Evolutionary conservation across 2,113 vertebrate genomes (phyloP), one percentile per base, ranked within the genome.

Genomic region (Camelus bactrianus): DNA sequence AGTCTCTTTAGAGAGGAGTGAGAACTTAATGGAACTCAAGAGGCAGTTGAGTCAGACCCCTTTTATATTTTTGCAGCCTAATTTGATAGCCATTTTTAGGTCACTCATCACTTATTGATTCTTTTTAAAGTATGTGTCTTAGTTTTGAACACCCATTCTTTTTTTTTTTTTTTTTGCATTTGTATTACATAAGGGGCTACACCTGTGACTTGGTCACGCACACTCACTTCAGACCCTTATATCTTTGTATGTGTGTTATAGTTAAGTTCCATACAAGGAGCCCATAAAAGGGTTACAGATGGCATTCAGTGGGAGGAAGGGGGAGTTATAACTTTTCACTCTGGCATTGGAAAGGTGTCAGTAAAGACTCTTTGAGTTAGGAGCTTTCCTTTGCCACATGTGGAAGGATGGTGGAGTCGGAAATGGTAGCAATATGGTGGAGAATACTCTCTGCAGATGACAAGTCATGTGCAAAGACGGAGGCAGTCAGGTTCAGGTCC

Each of bases 21-120:
- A 95, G 16, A 70, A 75, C 32, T 76, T 92, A 76, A 67, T 75
- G 56, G 35, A 90, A 77, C 46, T 82, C 15, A 48, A 94, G 87
- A 95, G 54, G 26, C 17, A 79, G 30, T 24, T 35, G 81, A 83
- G 42, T n/a, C 20, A 17, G 80, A 60, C 26, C 42, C 30, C 32
- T 46, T 91, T 91, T n/a, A 46, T 65, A 35, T 60, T 84, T 89
- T 83, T 86, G 65, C 54, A 91, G 30, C 10, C 62, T 92, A 82
- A 54, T 52, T 26, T 73, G 67, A 75, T 75, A 28, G 70, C 3
- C 26, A 32, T 50, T 76, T 91, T 62, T 26, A 83, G 77, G 38
- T 38, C 48, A 65, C 83, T 72, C n/a, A 62, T 58, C 54, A 93
- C 50, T 52, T 89, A 28, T 9, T 82, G 84, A 90, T 85, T 64